Evolutionary conservation across 2,113 vertebrate genomes (phyloP).

Genomic region (Eublepharis macularius): DNA sequence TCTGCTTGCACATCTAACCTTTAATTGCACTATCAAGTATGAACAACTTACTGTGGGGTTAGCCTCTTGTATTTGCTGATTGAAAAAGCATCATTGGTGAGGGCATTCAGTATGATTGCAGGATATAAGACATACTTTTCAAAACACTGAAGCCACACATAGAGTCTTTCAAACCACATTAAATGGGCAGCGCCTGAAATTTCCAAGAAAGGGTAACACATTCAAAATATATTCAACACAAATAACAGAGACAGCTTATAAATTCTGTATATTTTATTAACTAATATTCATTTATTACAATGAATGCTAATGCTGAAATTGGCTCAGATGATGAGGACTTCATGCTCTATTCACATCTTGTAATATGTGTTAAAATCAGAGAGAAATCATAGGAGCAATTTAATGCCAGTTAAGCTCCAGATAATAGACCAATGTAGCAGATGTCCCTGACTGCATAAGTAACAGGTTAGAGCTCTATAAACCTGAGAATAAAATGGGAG

Average conservation of each 20-base stretch:
- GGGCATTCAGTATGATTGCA: constrained; percentile 92
- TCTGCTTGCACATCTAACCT: too few species aligned
- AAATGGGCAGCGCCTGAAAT: constrained; percentile 90
- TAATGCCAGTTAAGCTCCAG: not conserved
- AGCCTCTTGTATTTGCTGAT: constrained; percentile 91
- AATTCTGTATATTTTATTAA: constrained; percentile 4
- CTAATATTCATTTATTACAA: not conserved
- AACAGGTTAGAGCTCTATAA: not conserved
- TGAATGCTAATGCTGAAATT: not conserved
- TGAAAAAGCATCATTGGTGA: constrained; percentile 93
- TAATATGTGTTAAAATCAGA: not conserved
- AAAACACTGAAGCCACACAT: constrained; percentile 94
- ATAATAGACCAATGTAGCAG: too few species aligned
- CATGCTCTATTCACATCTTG: not conserved
- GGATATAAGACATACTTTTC: constrained; percentile 97
- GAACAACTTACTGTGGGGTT: constrained; percentile 91
- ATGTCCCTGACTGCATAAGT: too few species aligned
- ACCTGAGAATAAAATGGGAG: not conserved
- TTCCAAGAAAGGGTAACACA: constrained; percentile 20
- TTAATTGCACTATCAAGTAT: constrained; percentile 33
- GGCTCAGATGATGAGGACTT: not conserved
- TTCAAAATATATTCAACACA: not conserved
- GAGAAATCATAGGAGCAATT: not conserved
- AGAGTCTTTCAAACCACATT: constrained; percentile 98
- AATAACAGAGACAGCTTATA: not conserved